Percentiles rank a stretch among this genome's conserved stretches.
Evolutionary conservation across 2,888 invertebrate genomes (phyloP).

Genomic region (Dolomedes plantarius): DNA sequence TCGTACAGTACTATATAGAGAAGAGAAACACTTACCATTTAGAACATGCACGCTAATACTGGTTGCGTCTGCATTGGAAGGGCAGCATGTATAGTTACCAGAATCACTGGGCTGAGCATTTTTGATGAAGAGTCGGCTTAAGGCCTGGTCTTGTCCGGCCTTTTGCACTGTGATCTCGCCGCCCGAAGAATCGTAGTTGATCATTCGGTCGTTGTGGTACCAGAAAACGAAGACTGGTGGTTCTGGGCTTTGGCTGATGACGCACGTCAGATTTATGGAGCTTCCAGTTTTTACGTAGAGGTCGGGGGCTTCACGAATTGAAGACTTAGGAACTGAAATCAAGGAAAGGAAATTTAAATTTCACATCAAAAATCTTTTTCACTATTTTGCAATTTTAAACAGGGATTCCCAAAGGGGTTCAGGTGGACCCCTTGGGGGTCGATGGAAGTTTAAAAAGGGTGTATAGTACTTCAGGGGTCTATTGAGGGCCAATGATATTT

Average conservation of each 20-base stretch:
- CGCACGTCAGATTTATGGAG: conserved; percentile 88
- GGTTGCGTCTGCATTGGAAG: conserved; percentile 88
- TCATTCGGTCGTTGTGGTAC: conserved; percentile 96
- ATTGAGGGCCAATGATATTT: too few relatives aligned
- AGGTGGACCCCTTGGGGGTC: too few relatives aligned
- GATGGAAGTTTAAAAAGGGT: too few relatives aligned
- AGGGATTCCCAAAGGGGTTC: too few relatives aligned
- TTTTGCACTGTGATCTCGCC: conserved; percentile 89
- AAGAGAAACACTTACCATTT: conserved; percentile 59
- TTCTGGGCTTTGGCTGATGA: conserved; percentile 92
- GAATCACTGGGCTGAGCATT: conserved; percentile 88
- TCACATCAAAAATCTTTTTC: too few relatives aligned
- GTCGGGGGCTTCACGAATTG: conserved; percentile 89
- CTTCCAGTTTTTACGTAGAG: conserved; percentile 92
- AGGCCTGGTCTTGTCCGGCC: conserved; percentile 88
- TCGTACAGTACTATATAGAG: too few relatives aligned
- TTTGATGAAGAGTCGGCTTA: conserved; percentile 89
- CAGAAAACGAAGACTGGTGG: conserved; percentile 96
- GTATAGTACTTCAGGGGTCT: too few relatives aligned
- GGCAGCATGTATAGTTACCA: conserved; percentile 93
- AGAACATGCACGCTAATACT: conserved; percentile 90
- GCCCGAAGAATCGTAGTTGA: conserved; percentile 87
- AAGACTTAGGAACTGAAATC: conserved; percentile 88
- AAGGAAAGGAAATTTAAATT: too few relatives aligned
- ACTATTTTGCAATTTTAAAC: too few relatives aligned